Conservation (phyloP, 2,797 vertebrate genomes). For the Malacoraja senta region DNA sequence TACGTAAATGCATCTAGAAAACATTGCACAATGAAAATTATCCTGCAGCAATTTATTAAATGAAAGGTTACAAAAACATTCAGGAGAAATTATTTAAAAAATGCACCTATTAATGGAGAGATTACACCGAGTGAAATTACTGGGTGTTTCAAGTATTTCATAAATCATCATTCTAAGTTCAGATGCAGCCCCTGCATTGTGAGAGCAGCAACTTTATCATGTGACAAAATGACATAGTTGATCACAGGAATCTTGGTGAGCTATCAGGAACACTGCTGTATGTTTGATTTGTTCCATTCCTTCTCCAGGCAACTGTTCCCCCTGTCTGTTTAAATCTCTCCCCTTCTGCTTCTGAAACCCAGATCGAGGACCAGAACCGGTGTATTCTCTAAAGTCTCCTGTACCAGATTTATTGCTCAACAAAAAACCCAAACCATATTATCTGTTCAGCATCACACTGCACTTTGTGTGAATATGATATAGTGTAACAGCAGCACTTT, state of each 20-base stretch:
- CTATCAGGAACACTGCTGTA: not conserved
- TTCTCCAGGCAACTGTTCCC: not conserved
- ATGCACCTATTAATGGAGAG: not conserved
- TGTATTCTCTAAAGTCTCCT: no score
- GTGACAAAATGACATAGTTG: not conserved
- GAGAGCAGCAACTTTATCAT: no score
- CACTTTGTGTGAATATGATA: not conserved
- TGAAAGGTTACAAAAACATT: not conserved
- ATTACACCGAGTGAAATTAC: no score
- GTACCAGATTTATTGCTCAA: not conserved
- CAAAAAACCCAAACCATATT: not conserved
- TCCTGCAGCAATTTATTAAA: not conserved
- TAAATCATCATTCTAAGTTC: not conserved
- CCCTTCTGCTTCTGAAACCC: not conserved
- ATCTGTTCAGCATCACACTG: not conserved
- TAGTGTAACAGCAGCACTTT: not conserved
- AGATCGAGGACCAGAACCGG: no score
- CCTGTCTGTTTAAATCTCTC: not conserved
- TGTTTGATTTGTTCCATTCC: not conserved
- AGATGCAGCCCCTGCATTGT: not conserved
- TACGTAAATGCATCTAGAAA: not conserved
- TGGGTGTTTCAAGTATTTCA: not conserved
- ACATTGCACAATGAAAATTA: not conserved
- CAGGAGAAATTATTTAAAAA: not conserved
- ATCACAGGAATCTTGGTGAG: not conserved